Evolutionary conservation across 2,888 invertebrate genomes (phyloP), one percentile per base, ranked within the genome.

Genomic region (Koerneria pararmatus): DNA sequence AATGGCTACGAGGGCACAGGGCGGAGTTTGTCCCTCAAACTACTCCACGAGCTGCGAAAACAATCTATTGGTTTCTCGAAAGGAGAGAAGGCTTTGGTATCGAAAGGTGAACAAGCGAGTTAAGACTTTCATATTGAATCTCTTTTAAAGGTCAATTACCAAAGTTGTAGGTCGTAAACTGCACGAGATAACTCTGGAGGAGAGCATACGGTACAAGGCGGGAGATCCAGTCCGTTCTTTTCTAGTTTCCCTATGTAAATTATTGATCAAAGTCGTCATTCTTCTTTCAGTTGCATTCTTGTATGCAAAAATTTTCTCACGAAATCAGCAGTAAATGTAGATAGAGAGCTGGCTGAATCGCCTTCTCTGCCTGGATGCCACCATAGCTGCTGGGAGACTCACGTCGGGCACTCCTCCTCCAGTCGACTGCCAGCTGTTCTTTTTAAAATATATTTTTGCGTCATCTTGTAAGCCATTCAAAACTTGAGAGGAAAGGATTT

Each of bases 171-270:
- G 73, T 57, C 72, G 84, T 41, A 75, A 78, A 15, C 80, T 87
- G 34, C 84, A 86, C 73, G 87, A 87, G 77, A 76, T 87, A 64
- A 89, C 90, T 75, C 86, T 98, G 48, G 91, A 92, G 59, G 95
- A 98, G 84, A 93, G 95, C 0, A 98, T 99, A 83, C 89, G 95
- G 69, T 98, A 99, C 84, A 90, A 89, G 67, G 86, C 89, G 29
- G 82, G 79, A 34, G 82, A 82, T 68, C 61, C 72, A 49, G 78
- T 77, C 4, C 51, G 59, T 22, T 58, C 24, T 5, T 29, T 5
- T 22, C 11, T 3, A 19, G 4, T 49, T 37, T 5, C 49, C 19
- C 3, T 48, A n/a, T n/a, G 24, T 49, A 19, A 29, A 37, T 49
- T 6, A 27, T 46, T n/a, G n/a, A n/a, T n/a, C n/a, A n/a, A n/a